Evolutionary conservation across 2,113 vertebrate genomes (phyloP).

Genomic region (Struthidea cinerea): DNA sequence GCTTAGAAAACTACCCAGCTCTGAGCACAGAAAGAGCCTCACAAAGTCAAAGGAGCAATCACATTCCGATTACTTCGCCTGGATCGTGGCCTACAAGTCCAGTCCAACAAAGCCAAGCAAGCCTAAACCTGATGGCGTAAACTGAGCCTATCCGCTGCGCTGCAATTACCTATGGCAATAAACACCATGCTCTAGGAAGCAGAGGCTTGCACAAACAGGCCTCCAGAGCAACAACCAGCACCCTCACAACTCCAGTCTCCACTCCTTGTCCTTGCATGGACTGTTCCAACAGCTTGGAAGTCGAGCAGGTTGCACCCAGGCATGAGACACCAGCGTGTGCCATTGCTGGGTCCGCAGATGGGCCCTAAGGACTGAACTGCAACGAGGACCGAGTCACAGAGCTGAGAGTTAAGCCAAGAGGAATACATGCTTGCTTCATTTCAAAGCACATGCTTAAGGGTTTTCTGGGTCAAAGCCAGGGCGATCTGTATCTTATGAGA

Average conservation of each 20-base stretch:
- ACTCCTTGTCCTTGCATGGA: neutral
- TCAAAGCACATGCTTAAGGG: neutral
- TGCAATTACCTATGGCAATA: neutral
- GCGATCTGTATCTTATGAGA: neutral
- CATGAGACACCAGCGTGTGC: fast-evolving
- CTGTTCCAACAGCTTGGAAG: neutral
- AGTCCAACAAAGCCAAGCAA: slow-evolving; percentile 16
- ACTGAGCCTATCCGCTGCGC: neutral
- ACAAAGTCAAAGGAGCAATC: neutral
- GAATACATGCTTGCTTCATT: neutral
- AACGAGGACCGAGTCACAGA: fast-evolving
- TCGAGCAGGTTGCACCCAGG: fast-evolving
- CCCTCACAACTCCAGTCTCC: neutral
- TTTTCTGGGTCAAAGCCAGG: neutral
- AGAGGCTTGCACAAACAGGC: slow-evolving; percentile 37
- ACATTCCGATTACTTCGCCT: neutral
- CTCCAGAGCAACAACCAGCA: neutral
- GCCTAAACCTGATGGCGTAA: slow-evolving; percentile 14
- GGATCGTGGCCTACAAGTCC: neutral
- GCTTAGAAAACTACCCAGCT: neutral
- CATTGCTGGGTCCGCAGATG: neutral
- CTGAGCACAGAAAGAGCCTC: neutral
- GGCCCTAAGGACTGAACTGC: neutral
- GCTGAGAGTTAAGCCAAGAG: neutral
- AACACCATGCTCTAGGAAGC: slow-evolving; percentile 7